Evolutionary conservation across 2,888 invertebrate species (phyloP).

Genomic region (Nowickia ferox): DNA sequence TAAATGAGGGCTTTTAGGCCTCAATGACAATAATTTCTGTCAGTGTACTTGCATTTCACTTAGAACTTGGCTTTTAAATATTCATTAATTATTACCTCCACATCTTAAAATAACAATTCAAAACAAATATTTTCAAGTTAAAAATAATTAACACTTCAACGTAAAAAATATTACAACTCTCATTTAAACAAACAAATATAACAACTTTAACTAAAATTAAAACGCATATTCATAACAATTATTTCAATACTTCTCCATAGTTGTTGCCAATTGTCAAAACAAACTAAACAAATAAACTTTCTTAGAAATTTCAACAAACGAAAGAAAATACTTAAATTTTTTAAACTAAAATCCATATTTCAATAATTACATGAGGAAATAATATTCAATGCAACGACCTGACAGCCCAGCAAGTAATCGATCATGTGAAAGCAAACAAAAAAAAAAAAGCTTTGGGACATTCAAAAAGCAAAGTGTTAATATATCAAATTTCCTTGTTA

Average conservation of each 20-base stretch:
- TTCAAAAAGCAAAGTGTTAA: slow-evolving; percentile 47
- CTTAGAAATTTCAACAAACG: slow-evolving; percentile 41
- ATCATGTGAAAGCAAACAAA: slow-evolving; percentile 20
- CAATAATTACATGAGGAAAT: slow-evolving; percentile 12
- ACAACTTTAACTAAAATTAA: not conserved
- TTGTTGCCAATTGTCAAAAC: slow-evolving; percentile 27
- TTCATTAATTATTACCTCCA: not conserved
- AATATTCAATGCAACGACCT: slow-evolving; percentile 11
- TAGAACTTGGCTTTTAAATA: not conserved
- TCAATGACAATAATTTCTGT: too few relatives aligned
- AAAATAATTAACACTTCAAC: slow-evolving; percentile 14
- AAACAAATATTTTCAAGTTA: slow-evolving; percentile 7
- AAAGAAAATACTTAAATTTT: not conserved
- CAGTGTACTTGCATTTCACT: not conserved
- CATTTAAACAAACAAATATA: slow-evolving; percentile 8
- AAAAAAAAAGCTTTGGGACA: slow-evolving; percentile 4
- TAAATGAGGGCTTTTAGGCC: too few relatives aligned
- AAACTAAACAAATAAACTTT: not conserved
- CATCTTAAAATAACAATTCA: not conserved
- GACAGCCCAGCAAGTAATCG: slow-evolving; percentile 16
- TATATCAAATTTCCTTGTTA: slow-evolving; percentile 36
- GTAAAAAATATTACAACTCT: not conserved
- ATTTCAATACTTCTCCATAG: slow-evolving; percentile 5
- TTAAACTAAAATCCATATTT: not conserved
- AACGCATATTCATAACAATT: slow-evolving; percentile 41